phyloP scores from a whole-genome alignment of 2,113 vertebrate species.

The Ammodytes dubius region DNA sequence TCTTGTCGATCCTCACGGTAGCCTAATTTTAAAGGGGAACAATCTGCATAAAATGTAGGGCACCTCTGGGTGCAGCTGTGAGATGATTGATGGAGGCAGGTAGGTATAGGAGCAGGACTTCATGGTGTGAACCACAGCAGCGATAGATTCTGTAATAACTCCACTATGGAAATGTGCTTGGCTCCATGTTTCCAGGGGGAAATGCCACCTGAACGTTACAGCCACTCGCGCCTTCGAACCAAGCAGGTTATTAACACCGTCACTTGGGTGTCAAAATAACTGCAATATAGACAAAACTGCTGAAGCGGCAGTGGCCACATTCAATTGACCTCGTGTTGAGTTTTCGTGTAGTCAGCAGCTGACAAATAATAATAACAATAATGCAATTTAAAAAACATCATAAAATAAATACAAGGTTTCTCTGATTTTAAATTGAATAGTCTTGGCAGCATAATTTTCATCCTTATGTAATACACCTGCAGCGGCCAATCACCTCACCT shows the following conservation, averaged over 20 bases:
- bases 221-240: conserved; percentile 40
- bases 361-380: conserved; percentile 2
- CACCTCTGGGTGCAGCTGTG: conserved; percentile 28
- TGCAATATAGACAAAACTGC: conserved; percentile 79
- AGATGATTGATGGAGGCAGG: conserved; percentile 66
- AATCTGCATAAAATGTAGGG: conserved; percentile 41
- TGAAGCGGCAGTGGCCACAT: conserved; percentile 37
- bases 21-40: background rate
- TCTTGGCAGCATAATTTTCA: background rate
- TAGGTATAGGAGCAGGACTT: conserved; percentile 7
- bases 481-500: conserved; percentile 3
- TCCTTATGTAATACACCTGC: conserved; percentile 2
- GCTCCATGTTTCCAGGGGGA: conserved; percentile 57
- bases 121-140: conserved; percentile 26
- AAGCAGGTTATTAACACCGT: conserved; percentile 81
- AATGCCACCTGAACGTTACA: conserved; percentile 45
- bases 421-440: background rate
- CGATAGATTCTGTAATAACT: conserved; percentile 49
- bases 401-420: conserved; percentile 16
- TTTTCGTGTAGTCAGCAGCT: conserved; percentile 63
- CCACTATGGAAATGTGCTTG: conserved; percentile 69
- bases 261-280: conserved; percentile 70
- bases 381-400: background rate
- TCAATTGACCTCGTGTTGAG: conserved; percentile 61
- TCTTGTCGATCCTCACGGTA: background rate